These are phyloP conservation scores for Phrynocephalus forsythii DNA, from an alignment of 2,797 vertebrate species.

Conservation along the genomic window DNA sequence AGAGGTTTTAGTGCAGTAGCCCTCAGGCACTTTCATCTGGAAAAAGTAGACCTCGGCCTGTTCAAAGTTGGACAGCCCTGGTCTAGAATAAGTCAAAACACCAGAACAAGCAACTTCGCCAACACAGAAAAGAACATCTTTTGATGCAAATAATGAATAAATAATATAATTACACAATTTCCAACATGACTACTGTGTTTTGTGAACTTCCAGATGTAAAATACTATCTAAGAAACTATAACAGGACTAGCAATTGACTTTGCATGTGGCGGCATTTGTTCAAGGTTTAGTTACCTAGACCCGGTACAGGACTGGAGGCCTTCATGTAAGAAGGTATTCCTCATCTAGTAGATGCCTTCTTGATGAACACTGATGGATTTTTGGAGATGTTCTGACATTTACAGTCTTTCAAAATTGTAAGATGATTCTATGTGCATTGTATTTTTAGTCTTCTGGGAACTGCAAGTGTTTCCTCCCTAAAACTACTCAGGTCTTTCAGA, in stretches of 20 bases:
- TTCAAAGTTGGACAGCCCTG: background rate
- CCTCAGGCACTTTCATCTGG: no score
- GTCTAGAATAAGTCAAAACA: slow-evolving; percentile 14
- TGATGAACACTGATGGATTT: background rate
- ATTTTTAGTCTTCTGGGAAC: background rate
- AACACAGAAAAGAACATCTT: background rate
- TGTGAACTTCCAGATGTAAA: background rate
- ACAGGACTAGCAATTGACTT: background rate
- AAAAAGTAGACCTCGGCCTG: no score
- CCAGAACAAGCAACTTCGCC: background rate
- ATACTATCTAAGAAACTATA: background rate
- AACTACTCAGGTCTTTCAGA: background rate
- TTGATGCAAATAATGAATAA: background rate
- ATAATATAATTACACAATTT: background rate
- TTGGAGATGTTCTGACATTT: background rate
- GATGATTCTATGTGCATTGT: background rate
- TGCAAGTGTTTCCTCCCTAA: background rate
- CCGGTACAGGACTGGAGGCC: background rate
- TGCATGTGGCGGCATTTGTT: background rate
- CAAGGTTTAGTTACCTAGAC: background rate
- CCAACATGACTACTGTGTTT: background rate
- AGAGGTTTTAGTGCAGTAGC: no score
- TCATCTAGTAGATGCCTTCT: background rate
- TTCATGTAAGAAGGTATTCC: background rate
- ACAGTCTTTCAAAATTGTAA: background rate